Evolutionary conservation across 2,888 invertebrate species (phyloP).

Genomic region (Griposia aprilina): DNA sequence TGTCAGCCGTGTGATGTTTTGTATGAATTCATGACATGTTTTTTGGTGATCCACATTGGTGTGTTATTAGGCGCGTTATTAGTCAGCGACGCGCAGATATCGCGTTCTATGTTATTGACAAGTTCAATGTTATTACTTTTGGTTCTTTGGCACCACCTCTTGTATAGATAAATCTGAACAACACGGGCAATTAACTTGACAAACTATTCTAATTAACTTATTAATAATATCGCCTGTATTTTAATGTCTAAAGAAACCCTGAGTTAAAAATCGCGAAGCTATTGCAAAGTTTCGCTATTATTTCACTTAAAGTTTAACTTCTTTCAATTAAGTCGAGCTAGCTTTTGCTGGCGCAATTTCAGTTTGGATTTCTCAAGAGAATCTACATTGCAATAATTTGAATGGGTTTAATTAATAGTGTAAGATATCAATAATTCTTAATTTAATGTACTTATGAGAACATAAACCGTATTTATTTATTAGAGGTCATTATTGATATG

Average conservation of each 20-base stretch:
- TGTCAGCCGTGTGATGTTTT: no score
- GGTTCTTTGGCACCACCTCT: no score
- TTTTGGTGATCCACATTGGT: no score
- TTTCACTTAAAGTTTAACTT: constrained; percentile 25
- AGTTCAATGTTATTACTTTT: no score
- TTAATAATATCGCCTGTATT: constrained; percentile 1
- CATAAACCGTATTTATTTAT: constrained; percentile 1
- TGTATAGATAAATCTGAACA: neutral
- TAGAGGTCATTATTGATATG: neutral
- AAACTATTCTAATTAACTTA: neutral
- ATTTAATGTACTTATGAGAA: neutral
- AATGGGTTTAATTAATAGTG: neutral
- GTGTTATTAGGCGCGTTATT: no score
- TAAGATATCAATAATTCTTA: neutral
- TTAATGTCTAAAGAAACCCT: neutral
- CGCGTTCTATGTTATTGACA: no score
- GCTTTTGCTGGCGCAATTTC: constrained; percentile 17
- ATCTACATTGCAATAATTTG: constrained; percentile 8
- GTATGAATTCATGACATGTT: no score
- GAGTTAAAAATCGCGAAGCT: neutral
- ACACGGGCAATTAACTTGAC: neutral
- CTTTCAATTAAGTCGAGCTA: constrained; percentile 39
- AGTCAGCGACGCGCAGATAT: no score
- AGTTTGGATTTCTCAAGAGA: constrained; percentile 20
- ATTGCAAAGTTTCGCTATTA: constrained; percentile 26